These are phyloP conservation scores for Urophycis tenuis DNA, from an alignment of 2,797 vertebrate genomes.

Conservation along the genomic window DNA sequence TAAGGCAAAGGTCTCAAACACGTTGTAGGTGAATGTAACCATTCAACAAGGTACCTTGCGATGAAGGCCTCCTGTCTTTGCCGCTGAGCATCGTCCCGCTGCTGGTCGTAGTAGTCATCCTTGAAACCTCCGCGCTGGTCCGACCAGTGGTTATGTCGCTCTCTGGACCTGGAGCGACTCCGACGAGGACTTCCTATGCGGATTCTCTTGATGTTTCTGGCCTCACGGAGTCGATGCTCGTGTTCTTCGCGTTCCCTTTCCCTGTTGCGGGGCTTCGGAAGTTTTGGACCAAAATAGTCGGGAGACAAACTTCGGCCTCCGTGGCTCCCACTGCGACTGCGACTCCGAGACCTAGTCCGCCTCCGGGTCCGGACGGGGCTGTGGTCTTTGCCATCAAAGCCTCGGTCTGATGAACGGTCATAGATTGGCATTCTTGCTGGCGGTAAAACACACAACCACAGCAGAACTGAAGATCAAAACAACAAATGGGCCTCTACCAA, in stretches of 20 bases:
- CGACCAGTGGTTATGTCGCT: slow-evolving; percentile 58
- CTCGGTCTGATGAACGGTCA: slow-evolving; percentile 36
- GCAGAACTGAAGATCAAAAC: neutral
- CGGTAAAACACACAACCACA: neutral
- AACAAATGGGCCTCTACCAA: neutral
- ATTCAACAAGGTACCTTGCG: slow-evolving; percentile 58
- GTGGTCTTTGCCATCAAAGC: slow-evolving; percentile 37
- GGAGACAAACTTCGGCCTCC: slow-evolving; percentile 58
- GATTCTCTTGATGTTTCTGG: slow-evolving; percentile 60
- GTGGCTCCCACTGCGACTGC: slow-evolving; percentile 48
- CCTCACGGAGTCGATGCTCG: slow-evolving; percentile 55
- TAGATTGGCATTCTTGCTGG: slow-evolving; percentile 54
- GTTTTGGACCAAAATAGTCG: slow-evolving; percentile 63
- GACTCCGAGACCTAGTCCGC: slow-evolving; percentile 61
- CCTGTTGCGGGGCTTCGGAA: slow-evolving; percentile 55
- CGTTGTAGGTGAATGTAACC: neutral
- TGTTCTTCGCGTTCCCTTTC: slow-evolving; percentile 62
- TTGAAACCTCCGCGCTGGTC: slow-evolving; percentile 67
- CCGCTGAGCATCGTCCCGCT: slow-evolving; percentile 85
- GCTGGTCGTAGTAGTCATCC: slow-evolving; percentile 84
- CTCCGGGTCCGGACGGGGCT: slow-evolving; percentile 44
- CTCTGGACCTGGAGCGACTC: slow-evolving; percentile 64
- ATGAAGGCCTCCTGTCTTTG: slow-evolving; percentile 83
- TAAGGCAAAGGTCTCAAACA: neutral
- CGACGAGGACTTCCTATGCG: slow-evolving; percentile 60